Percentiles rank a stretch among this genome's conserved stretches.
phyloP scores from a whole-genome alignment of 2,113 vertebrate genomes.

The Uria aalge region DNA sequence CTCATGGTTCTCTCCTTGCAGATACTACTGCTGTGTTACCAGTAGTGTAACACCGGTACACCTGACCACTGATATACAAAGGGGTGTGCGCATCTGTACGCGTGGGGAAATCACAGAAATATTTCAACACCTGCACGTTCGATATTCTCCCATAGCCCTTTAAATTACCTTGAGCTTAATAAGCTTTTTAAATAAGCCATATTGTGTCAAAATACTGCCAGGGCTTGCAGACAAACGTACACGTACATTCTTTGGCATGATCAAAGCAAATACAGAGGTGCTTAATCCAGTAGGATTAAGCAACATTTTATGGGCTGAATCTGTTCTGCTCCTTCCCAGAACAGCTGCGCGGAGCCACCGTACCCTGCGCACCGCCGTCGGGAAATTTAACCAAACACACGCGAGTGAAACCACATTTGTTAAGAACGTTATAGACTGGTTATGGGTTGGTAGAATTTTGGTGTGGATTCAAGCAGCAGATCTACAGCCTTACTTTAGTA shows the following conservation, averaged over 20 bases:
- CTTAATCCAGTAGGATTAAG: background rate
- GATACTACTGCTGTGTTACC: background rate
- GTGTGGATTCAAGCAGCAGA: background rate
- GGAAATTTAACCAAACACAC: background rate
- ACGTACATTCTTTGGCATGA: background rate
- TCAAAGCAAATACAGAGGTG: background rate
- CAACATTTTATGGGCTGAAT: background rate
- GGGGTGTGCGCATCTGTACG: background rate
- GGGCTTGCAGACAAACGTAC: background rate
- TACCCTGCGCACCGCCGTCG: background rate
- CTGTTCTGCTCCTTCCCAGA: background rate
- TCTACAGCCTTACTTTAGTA: background rate
- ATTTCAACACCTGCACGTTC: background rate
- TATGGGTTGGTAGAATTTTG: background rate
- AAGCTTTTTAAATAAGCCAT: background rate
- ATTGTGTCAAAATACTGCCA: background rate
- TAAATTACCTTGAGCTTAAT: background rate
- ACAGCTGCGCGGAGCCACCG: background rate
- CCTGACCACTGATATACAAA: background rate
- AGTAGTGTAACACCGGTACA: background rate
- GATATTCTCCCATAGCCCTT: background rate
- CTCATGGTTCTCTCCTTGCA: background rate
- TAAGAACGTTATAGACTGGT: background rate
- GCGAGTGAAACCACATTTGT: accelerated
- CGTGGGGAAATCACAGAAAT: background rate